Percentiles rank a stretch among this genome's conserved stretches.
phyloP scores from a whole-genome alignment of 2,113 vertebrate genomes.

The Atlantisia rogersi region DNA sequence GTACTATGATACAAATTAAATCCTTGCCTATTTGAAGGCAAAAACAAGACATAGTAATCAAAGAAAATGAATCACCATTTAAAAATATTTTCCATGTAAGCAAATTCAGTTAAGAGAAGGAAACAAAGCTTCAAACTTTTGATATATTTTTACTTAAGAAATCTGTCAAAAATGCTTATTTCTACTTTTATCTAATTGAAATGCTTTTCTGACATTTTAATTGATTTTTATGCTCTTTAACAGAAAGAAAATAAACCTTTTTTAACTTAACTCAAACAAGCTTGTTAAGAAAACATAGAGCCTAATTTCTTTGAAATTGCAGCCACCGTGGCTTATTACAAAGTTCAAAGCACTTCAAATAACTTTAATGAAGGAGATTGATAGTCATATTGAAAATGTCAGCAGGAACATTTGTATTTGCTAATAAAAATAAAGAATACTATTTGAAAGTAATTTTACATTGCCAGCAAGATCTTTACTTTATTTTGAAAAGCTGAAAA shows the following conservation, averaged over 20 bases:
- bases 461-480: background rate
- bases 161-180: background rate
- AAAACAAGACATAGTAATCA: background rate
- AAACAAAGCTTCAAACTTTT: background rate
- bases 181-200: background rate
- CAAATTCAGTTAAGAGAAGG: background rate
- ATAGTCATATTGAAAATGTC: constrained; percentile 27
- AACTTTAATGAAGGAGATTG: constrained; percentile 14
- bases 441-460: background rate
- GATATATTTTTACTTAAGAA: background rate
- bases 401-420: background rate
- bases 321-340: background rate
- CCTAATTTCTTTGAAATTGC: background rate
- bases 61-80: background rate
- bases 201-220: background rate
- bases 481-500: background rate
- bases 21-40: background rate
- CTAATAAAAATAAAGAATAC: constrained; percentile 1
- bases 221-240: background rate
- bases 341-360: constrained; percentile 33
- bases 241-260: background rate
- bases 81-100: background rate
- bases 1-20: background rate
- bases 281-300: background rate
- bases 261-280: background rate